A percentile compares a stretch with the other conserved stretches of the same genome.
Conservation (phyloP, 1,140 invertebrate species). For the Drosophila bifasciata region DNA sequence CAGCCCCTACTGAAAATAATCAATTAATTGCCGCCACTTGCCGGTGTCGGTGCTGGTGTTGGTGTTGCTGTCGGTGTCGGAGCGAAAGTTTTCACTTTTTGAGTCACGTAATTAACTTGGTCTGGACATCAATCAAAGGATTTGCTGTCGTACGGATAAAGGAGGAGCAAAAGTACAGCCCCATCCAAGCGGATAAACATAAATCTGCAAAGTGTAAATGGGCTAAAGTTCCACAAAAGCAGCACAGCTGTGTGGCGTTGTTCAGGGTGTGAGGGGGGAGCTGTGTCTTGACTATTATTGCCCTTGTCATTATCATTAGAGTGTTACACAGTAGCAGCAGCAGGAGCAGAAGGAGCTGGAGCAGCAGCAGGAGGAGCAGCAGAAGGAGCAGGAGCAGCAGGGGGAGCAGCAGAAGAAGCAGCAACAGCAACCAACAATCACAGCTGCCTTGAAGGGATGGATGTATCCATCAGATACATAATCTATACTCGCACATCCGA, state of each 20-base stretch:
- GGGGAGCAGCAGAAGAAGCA: no score
- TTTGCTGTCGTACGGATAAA: slow-evolving; percentile 18
- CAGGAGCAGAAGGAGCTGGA: slow-evolving; percentile 29
- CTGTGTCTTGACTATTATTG: slow-evolving; percentile 65
- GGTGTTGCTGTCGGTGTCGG: slow-evolving; percentile 29
- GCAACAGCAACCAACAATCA: slow-evolving; percentile 47
- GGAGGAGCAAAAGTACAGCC: slow-evolving; percentile 4
- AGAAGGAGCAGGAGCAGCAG: slow-evolving; percentile 15
- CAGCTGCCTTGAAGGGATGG: slow-evolving; percentile 28
- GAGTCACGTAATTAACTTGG: slow-evolving; percentile 79
- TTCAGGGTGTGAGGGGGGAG: neutral
- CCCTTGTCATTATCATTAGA: slow-evolving; percentile 80
- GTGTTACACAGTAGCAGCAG: slow-evolving; percentile 24
- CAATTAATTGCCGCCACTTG: slow-evolving; percentile 73
- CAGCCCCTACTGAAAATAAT: slow-evolving; percentile 47
- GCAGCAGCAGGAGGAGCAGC: slow-evolving; percentile 4
- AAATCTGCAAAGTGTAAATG: slow-evolving; percentile 76
- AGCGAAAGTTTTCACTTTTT: slow-evolving; percentile 66
- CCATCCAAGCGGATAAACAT: slow-evolving; percentile 70
- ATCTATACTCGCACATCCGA: slow-evolving; percentile 7
- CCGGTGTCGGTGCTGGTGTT: slow-evolving; percentile 22
- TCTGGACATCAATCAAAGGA: slow-evolving; percentile 73
- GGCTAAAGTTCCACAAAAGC: slow-evolving; percentile 56
- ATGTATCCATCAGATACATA: slow-evolving; percentile 16
- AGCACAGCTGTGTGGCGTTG: slow-evolving; percentile 17